phyloP scores from a whole-genome alignment of 2,888 invertebrate species.

The Athalia cordata region DNA sequence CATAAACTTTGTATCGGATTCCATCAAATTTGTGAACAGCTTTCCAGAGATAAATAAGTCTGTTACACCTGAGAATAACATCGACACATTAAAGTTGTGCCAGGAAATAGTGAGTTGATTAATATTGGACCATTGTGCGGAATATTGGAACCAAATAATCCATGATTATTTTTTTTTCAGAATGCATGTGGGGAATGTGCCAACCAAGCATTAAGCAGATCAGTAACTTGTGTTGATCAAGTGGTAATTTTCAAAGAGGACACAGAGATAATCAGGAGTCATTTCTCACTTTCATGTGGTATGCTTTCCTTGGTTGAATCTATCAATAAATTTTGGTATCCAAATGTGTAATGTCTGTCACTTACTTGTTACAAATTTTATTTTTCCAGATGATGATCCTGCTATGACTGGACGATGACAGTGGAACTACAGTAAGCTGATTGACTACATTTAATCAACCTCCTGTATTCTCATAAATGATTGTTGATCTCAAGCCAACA shows the following conservation, averaged over 20 bases:
- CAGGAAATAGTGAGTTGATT: constrained; percentile 24
- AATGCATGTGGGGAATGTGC: constrained; percentile 48
- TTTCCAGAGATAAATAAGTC: constrained; percentile 44
- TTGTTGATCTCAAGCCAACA: too few species aligned
- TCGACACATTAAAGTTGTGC: constrained; percentile 31
- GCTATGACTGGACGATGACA: constrained; percentile 24
- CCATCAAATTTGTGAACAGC: constrained; percentile 56
- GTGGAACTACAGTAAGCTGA: background rate
- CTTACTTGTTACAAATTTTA: constrained; percentile 8
- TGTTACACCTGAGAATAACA: constrained; percentile 37
- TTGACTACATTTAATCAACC: too few species aligned
- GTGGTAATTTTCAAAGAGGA: constrained; percentile 54
- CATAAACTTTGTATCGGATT: constrained; percentile 55
- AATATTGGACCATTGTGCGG: background rate
- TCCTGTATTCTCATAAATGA: too few species aligned
- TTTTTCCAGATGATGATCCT: constrained; percentile 49
- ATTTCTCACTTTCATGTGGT: constrained; percentile 46
- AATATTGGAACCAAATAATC: background rate
- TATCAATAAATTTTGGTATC: background rate
- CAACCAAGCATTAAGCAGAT: constrained; percentile 50
- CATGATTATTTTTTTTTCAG: constrained; percentile 39
- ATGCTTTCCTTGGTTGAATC: constrained; percentile 39
- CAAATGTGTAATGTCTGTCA: too few species aligned
- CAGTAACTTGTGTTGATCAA: constrained; percentile 52
- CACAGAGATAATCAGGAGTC: constrained; percentile 49